phyloP scores from a whole-genome alignment of 2,888 invertebrate genomes.

The Alviniconcha strummeri region DNA sequence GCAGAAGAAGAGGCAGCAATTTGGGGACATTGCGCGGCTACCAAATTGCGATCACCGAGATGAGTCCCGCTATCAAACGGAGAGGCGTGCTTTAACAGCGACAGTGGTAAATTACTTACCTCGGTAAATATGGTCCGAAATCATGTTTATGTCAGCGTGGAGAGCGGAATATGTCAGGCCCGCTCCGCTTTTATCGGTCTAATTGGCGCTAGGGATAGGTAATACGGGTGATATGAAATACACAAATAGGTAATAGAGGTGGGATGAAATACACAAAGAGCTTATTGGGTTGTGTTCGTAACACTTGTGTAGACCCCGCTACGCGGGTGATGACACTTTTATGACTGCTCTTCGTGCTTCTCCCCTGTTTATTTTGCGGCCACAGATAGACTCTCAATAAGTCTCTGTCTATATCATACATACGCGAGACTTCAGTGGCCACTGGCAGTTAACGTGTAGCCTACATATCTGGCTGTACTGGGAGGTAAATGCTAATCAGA shows the following conservation, averaged over 20 bases:
- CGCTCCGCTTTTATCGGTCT: constrained; percentile 1
- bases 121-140: constrained; percentile 16
- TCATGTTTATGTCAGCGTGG: constrained; percentile 16
- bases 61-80: background rate
- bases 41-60: background rate
- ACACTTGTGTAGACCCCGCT: background rate
- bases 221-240: constrained; percentile 1
- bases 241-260: background rate
- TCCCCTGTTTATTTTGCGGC: too few species aligned
- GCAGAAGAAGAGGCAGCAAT: background rate
- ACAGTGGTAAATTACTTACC: constrained; percentile 17
- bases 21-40: background rate
- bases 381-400: too few species aligned
- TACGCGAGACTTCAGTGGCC: too few species aligned
- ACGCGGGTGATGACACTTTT: constrained; percentile 13
- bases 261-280: background rate
- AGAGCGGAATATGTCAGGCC: background rate
- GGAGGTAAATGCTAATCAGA: too few species aligned
- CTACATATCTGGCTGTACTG: too few species aligned
- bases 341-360: background rate
- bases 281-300: background rate
- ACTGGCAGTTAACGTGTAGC: too few species aligned
- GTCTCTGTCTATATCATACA: too few species aligned
- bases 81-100: background rate
- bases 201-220: constrained; percentile 22